Conservation (phyloP, 2,113 vertebrate genomes). For the Meles meles region DNA sequence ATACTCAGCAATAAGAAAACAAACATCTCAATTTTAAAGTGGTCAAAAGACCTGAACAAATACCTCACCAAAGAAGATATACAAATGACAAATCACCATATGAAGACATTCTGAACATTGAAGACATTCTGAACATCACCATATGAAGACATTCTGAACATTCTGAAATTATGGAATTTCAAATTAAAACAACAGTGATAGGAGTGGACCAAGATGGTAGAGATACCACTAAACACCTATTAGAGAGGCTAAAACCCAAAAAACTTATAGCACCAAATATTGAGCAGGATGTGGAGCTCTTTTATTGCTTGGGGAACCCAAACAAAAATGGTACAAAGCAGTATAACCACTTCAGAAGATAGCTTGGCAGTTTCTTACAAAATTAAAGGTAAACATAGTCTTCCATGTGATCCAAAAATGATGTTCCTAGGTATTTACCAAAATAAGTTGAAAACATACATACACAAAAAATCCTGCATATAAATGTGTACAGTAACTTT, state of each 20-base stretch:
- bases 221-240: background rate
- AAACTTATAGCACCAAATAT: background rate
- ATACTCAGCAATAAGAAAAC: background rate
- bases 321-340: background rate
- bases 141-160: background rate
- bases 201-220: background rate
- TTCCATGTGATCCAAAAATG: background rate
- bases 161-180: background rate
- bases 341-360: background rate
- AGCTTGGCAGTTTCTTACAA: background rate
- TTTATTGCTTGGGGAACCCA: background rate
- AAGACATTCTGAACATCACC: background rate
- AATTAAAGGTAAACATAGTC: background rate
- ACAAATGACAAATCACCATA: too few relatives aligned
- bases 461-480: background rate
- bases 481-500: background rate
- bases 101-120: background rate
- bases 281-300: background rate
- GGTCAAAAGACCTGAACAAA: background rate
- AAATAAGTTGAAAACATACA: background rate
- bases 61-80: background rate
- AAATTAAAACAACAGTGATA: background rate
- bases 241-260: background rate
- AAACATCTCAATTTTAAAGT: background rate
- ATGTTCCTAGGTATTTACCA: background rate